Evolutionary conservation across 1,140 invertebrate species (phyloP).

Genomic region (Fopius arisanus): DNA sequence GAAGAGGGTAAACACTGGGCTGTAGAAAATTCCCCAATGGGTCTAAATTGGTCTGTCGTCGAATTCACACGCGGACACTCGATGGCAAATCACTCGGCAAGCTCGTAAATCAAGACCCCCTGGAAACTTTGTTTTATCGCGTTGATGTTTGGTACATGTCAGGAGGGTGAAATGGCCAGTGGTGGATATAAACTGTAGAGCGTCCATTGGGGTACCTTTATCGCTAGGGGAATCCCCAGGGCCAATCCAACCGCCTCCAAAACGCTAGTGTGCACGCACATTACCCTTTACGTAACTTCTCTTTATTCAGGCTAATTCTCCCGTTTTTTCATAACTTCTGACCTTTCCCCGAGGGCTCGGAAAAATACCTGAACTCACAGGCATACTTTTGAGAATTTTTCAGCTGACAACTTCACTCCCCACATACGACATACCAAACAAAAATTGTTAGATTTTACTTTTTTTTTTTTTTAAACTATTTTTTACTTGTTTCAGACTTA

Average conservation of each 20-base stretch:
- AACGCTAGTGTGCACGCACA: neutral
- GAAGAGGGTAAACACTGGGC: neutral
- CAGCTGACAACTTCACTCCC: too few relatives aligned
- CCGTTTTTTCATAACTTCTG: neutral
- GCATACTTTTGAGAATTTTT: too few relatives aligned
- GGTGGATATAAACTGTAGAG: neutral
- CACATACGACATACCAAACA: too few relatives aligned
- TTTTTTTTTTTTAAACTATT: too few relatives aligned
- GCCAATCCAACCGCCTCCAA: neutral
- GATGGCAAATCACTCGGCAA: neutral
- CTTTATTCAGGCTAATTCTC: neutral
- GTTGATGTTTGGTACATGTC: conserved; percentile 1
- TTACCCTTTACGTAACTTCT: neutral
- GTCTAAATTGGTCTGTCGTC: neutral
- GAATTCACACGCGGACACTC: conserved; percentile 3
- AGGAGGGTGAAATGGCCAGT: neutral
- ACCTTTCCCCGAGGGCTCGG: neutral
- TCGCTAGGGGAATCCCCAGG: neutral
- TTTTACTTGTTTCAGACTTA: too few relatives aligned
- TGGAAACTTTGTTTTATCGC: conserved; percentile 9
- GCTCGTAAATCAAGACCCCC: conserved; percentile 8
- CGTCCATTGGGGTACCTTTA: neutral
- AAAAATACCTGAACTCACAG: too few relatives aligned
- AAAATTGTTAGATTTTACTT: too few relatives aligned
- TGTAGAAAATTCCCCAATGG: neutral